A percentile compares a stretch with the other conserved stretches of the same genome.
Conservation (phyloP, 2,113 vertebrate species). For the Baryphthengus martii region DNA sequence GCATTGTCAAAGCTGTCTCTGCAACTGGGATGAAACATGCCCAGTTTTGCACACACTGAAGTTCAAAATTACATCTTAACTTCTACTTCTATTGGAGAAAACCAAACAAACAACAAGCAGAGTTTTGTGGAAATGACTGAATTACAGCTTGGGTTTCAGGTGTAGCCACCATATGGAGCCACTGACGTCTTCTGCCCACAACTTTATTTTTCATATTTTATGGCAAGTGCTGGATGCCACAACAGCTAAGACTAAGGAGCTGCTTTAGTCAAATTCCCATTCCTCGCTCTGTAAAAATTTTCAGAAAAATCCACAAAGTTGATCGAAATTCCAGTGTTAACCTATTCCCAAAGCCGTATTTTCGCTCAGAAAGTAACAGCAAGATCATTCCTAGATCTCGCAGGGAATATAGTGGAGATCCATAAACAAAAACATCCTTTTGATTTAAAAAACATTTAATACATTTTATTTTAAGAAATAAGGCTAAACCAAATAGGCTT, state of each 20-base stretch:
- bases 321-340: neutral
- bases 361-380: neutral
- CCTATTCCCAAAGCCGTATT: neutral
- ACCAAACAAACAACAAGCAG: neutral
- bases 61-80: neutral
- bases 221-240: neutral
- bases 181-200: neutral
- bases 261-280: neutral
- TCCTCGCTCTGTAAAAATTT: neutral
- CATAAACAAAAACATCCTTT: neutral
- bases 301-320: neutral
- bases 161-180: neutral
- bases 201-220: neutral
- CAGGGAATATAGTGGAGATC: neutral
- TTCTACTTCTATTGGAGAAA: neutral
- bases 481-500: neutral
- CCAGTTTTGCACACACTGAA: neutral
- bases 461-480: neutral
- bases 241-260: neutral
- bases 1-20: constrained; percentile 5
- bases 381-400: neutral
- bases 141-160: neutral
- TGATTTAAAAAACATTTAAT: neutral
- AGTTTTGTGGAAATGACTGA: neutral
- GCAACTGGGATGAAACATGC: neutral